Base-by-base conservation (phyloP, 2,888 invertebrate genomes). In the Hedychridium roseum region DNA sequence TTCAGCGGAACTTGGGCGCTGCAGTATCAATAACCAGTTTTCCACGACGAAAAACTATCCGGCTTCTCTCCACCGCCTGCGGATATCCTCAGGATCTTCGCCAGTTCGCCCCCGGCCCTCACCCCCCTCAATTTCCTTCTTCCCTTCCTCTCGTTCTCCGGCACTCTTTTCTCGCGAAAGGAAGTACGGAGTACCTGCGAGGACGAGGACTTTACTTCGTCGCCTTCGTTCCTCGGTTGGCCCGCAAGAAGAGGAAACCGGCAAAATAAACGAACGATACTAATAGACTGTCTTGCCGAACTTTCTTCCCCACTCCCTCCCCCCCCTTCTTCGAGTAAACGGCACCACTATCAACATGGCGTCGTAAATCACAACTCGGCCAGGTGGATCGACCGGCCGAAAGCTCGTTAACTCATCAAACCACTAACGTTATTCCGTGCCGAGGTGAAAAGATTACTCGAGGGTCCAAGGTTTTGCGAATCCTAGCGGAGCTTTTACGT, bases 181-280 rank as follows among this genome's bases (percentile, higher is more conserved):
- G 34, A 56, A 52, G 56, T 43, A 36, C 48, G 43, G 41, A 57
- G 50, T n/a, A n/a, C n/a, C n/a, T n/a, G n/a, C n/a, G n/a, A n/a
- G n/a, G n/a, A n/a, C n/a, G n/a, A n/a, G n/a, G n/a, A n/a, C n/a
- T n/a, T n/a, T n/a, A n/a, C n/a, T n/a, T n/a, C 48, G 49, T 60
- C 38, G 15, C 44, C 49, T 44, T 46, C 39, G 42, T 35, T 9
- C 27, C 3, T 9, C 3, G 27, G 14, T 4, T 4, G 2, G 3
- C 12, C 23, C 21, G 38, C 15, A 26, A 31, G 42, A 37, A 45
- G 27, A 16, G 15, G 40, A 26, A 12, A 30, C 61, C 54, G 57
- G 57, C 60, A 54, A 68, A 68, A 66, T 67, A 67, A n/a, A 67
- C 61, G 62, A 68, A 68, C 66, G 68, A 56, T 52, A 64, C 66